Percentiles rank a stretch among this genome's conserved stretches.
phyloP scores from a whole-genome alignment of 2,888 invertebrate genomes.

The Drosophila nigricruria region DNA sequence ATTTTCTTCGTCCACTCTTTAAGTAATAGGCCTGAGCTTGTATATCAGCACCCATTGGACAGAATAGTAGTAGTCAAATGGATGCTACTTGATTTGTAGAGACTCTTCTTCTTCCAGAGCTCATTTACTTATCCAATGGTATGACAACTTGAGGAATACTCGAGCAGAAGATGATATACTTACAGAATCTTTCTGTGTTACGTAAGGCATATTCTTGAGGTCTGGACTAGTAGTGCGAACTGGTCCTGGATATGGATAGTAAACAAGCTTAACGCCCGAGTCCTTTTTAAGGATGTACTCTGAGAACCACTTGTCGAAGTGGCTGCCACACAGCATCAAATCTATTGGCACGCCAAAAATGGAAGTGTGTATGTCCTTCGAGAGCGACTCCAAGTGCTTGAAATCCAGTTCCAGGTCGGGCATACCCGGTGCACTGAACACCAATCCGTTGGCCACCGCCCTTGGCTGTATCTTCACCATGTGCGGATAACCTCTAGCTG shows the following conservation, averaged over 20 bases:
- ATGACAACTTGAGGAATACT: background rate
- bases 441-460: constrained; percentile 85
- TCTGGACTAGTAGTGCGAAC: constrained; percentile 68
- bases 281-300: constrained; percentile 85
- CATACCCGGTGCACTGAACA: constrained; percentile 87
- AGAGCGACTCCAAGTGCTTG: constrained; percentile 69
- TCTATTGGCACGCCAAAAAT: constrained; percentile 88
- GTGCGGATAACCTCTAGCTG: constrained; percentile 82
- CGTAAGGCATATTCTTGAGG: constrained; percentile 70
- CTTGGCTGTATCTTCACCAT: constrained; percentile 74
- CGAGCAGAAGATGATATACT: constrained; percentile 10
- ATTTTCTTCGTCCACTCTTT: too few relatives aligned
- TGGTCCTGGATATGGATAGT: constrained; percentile 87
- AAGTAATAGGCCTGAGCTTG: too few relatives aligned
- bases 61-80: background rate
- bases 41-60: background rate
- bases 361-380: constrained; percentile 83
- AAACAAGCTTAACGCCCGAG: constrained; percentile 87
- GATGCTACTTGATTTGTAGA: background rate
- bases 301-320: constrained; percentile 91
- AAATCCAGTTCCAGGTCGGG: constrained; percentile 86
- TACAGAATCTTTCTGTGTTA: constrained; percentile 74
- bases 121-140: too few relatives aligned
- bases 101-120: background rate
- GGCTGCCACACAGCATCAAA: constrained; percentile 90